Base-by-base conservation (phyloP, 2,113 vertebrate species). In the Riparia riparia region DNA sequence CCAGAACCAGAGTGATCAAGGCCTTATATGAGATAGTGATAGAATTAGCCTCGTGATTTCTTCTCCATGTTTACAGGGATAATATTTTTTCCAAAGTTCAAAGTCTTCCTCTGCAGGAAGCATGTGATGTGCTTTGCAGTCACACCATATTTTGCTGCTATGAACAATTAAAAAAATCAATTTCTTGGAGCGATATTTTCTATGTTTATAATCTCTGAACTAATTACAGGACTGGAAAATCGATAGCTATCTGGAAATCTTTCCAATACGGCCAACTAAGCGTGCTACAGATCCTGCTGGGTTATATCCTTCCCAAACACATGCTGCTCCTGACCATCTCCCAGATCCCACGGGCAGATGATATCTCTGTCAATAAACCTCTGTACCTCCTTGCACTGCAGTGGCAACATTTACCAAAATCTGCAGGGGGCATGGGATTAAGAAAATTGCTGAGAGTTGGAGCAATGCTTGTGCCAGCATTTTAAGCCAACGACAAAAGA, bases 141-240 rank as follows among this genome's bases (percentile, higher is more conserved):
- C 56, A 74, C 32, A 6, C 14, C 8, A 26, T 9, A 71, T n/a
- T 91, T 91, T 90, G 58, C 8, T 73, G 76, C 68, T 76, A 87
- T 29, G 84, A 85, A 91, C 93, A 89, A 93, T 89, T 96, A 6
- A 53, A 90, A 60, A 64, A 94, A 95, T 96, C 88, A 26, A 93
- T 96, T 79, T 85, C 70, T 50, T 50, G 32, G 70, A 63, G 58
- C 82, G 22, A 73, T 94, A 90, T 92, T 97, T 91, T 88, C 87
- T 94, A 45, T 95, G 84, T 56, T 90, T 80, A 70, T 83, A 82
- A 97, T 88, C 95, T 68, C 86, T 63, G 81, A 65, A 89, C 93
- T 95, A 96, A 97, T 96, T 96, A 93, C 47, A 86, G 70, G 54
- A 4, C 58, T 66, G 87, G 78, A 91, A 95, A 94, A 94, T 96